Evolutionary conservation across 2,113 vertebrate species (phyloP), one percentile per base, ranked within the genome.

Genomic region (Semicossyphus pulcher): DNA sequence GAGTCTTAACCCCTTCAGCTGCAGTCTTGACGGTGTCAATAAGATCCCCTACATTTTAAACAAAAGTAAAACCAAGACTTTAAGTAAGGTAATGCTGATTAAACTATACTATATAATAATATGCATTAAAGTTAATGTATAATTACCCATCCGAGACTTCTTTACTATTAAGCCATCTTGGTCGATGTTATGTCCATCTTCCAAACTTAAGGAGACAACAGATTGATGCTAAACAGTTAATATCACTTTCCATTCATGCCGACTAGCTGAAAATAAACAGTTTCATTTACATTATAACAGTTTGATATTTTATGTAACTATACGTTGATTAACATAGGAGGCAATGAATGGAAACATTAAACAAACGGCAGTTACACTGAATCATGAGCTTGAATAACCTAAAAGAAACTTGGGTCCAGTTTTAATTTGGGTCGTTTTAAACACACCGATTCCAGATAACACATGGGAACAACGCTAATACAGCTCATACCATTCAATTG

Each of bases 71-170:
- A 7, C n/a, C 10, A 58, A 26, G 2, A 36, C 3, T n/a, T 20
- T 62, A 39, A 70, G 32, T n/a, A 11, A 1, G 0, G 1, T 8
- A 1, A 7, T 0, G 15, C 2, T 16, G 7, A 23, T 54, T 14
- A 15, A 28, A 53, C 2, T 49, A 60, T 3, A n/a, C 1, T 14
- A 60, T 3, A 72, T 2, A 3, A 52, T 20, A 34, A 23, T 0
- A 29, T 1, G 0, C n/a, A 32, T 31, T 2, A 14, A 15, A 29
- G 16, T 28, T 11, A 32, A 5, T 39, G 18, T 16, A 11, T 60
- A 64, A 7, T 80, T 90, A 95, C 94, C 94, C 89, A 94, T 94
- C 81, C 90, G 79, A 65, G 92, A 93, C 78, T 84, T 94, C 87
- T 95, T 95, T 32, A 86, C 66, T 9, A 56, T 61, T 41, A 84